Evolutionary conservation across 2,888 invertebrate species (phyloP).

Genomic region (Eupithecia centaureata): DNA sequence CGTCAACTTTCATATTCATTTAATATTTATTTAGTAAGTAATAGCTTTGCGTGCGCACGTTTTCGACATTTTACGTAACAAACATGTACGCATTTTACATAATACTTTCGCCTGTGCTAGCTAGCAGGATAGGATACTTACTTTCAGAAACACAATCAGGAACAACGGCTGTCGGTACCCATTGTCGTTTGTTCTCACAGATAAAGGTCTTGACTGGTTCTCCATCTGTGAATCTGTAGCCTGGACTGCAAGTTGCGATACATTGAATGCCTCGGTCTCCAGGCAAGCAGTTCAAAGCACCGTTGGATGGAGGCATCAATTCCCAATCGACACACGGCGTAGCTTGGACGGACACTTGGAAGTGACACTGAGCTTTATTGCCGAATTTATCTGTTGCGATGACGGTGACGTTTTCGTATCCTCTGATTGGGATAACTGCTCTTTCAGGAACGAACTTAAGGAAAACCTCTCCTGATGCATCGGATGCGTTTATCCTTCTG

Average conservation of each 20-base stretch:
- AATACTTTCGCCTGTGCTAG: not conserved
- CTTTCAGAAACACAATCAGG: conserved; percentile 98
- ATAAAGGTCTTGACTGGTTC: conserved; percentile 93
- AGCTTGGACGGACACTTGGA: conserved; percentile 96
- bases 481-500: conserved; percentile 92
- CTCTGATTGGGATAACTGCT: conserved; percentile 92
- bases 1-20: not conserved
- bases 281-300: conserved; percentile 93
- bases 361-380: conserved; percentile 94
- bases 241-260: conserved; percentile 94
- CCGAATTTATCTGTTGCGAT: conserved; percentile 94
- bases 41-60: not conserved
- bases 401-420: conserved; percentile 96
- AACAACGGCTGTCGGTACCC: conserved; percentile 95
- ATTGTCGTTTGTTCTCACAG: conserved; percentile 91
- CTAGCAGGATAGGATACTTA: conserved; percentile 60
- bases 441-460: conserved; percentile 92
- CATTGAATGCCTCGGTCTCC: conserved; percentile 93
- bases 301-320: conserved; percentile 93
- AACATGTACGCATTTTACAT: not conserved
- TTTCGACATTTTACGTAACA: too few species aligned
- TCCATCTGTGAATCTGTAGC: conserved; percentile 95
- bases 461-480: conserved; percentile 94
- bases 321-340: conserved; percentile 98
- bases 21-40: not conserved